Conservation (phyloP, 2,888 invertebrate genomes). For the Strigamia crassipes region DNA sequence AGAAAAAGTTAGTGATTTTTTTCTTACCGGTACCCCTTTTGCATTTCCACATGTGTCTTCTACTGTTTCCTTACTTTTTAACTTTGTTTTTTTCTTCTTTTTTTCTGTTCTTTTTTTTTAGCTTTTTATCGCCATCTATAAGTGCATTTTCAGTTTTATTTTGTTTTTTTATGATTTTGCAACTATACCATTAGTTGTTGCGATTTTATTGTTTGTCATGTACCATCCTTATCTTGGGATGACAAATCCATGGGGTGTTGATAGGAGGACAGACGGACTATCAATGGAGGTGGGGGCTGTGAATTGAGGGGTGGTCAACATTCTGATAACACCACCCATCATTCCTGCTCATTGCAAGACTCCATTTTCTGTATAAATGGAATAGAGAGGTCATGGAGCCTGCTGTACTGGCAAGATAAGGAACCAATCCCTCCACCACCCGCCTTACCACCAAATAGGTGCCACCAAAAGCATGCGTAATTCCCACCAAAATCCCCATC, state of each 20-base stretch:
- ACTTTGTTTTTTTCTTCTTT: neutral
- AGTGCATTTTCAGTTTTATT: neutral
- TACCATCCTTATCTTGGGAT: neutral
- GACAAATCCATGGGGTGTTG: conserved; percentile 39
- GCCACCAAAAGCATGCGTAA: conserved; percentile 42
- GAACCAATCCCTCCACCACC: conserved; percentile 1
- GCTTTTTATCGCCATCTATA: neutral
- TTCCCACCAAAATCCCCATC: conserved; percentile 40
- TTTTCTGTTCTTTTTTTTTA: neutral
- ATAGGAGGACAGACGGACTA: conserved; percentile 6
- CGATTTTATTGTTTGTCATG: conserved; percentile 41
- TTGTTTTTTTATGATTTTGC: neutral
- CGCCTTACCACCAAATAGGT: conserved; percentile 37
- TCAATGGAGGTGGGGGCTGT: conserved; percentile 27
- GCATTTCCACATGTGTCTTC: neutral
- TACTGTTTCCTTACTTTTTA: neutral
- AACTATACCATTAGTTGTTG: neutral
- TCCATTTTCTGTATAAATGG: conserved; percentile 40
- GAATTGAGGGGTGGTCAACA: conserved; percentile 40
- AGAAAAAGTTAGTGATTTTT: conserved; percentile 24
- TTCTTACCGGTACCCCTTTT: neutral
- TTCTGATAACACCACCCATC: conserved; percentile 36
- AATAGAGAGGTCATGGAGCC: conserved; percentile 40
- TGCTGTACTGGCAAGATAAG: conserved; percentile 42
- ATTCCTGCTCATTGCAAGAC: conserved; percentile 25